Percentiles rank a stretch among this genome's conserved stretches.
These are phyloP conservation scores for Meta bourneti DNA, from an alignment of 2,888 invertebrate species.

Conservation along the genomic window DNA sequence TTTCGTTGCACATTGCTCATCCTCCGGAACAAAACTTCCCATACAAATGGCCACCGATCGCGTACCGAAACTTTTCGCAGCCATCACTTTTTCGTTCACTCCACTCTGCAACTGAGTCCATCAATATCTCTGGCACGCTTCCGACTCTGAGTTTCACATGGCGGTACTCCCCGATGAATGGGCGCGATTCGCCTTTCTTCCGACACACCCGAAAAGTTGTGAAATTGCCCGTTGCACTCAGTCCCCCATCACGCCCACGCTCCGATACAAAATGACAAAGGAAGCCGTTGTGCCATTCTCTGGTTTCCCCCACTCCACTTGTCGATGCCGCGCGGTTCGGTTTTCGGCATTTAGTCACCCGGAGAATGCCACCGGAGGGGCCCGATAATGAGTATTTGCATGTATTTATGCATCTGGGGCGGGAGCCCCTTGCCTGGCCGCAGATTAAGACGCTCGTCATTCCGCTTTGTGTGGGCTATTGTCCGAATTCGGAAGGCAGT, in stretches of 20 bases:
- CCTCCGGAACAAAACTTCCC: too few relatives aligned
- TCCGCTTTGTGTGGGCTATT: slow-evolving; percentile 21
- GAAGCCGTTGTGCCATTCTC: slow-evolving; percentile 23
- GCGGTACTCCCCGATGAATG: too few relatives aligned
- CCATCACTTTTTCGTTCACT: too few relatives aligned
- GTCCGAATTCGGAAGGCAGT: background rate
- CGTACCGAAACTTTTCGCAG: too few relatives aligned
- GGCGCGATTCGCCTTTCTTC: too few relatives aligned
- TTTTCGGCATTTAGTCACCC: slow-evolving; percentile 8
- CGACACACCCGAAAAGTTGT: slow-evolving; percentile 2
- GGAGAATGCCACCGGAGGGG: background rate
- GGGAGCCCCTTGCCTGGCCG: background rate
- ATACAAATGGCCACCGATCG: too few relatives aligned
- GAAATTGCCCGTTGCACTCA: slow-evolving; percentile 46
- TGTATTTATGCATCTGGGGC: slow-evolving; percentile 62
- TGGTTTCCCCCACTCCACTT: too few relatives aligned
- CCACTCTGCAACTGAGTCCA: too few relatives aligned
- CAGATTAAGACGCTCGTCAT: slow-evolving; percentile 52
- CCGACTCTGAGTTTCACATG: too few relatives aligned
- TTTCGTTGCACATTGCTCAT: too few relatives aligned
- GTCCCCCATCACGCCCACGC: slow-evolving; percentile 6
- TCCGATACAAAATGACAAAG: slow-evolving; percentile 34
- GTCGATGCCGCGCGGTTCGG: background rate
- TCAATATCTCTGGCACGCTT: too few relatives aligned
- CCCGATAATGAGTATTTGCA: slow-evolving; percentile 53